phyloP scores from a whole-genome alignment of 2,888 invertebrate species.

The Melanchra persicariae region DNA sequence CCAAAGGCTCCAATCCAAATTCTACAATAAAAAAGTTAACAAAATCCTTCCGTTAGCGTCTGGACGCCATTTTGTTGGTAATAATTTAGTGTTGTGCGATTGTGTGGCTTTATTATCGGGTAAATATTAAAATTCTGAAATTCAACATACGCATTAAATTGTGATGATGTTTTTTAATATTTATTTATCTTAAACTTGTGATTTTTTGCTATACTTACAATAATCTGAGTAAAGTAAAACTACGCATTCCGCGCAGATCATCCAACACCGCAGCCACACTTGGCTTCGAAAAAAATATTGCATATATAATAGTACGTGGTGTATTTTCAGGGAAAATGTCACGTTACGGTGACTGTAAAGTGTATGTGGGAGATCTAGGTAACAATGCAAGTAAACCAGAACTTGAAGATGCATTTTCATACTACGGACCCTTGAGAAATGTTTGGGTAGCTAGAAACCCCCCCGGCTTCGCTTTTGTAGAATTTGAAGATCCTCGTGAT shows the following conservation, averaged over 20 bases:
- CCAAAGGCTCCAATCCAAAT: neutral
- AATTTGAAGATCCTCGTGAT: constrained; percentile 97
- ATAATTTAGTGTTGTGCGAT: constrained; percentile 37
- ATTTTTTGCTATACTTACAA: constrained; percentile 34
- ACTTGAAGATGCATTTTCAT: constrained; percentile 97
- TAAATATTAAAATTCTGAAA: constrained; percentile 34
- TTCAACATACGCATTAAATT: neutral
- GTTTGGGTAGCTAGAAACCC: constrained; percentile 99
- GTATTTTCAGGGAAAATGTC: constrained; percentile 90
- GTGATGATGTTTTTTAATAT: neutral
- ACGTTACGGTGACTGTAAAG: constrained; percentile 97
- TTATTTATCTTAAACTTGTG: neutral
- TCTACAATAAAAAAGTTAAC: constrained; percentile 29
- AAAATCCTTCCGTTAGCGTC: constrained; percentile 60
- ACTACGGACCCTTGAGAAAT: constrained; percentile 97
- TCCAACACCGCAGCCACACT: constrained; percentile 34
- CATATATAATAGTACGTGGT: constrained; percentile 16
- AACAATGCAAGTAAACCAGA: constrained; percentile 97
- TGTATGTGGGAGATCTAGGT: constrained; percentile 98
- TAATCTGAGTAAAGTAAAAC: constrained; percentile 10
- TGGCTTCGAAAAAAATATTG: constrained; percentile 10
- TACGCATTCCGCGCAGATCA: constrained; percentile 25
- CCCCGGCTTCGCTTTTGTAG: constrained; percentile 98
- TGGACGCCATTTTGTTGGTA: constrained; percentile 57
- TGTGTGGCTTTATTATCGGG: constrained; percentile 30